Conservation (phyloP, 2,113 vertebrate genomes). For the Callipepla squamata region DNA sequence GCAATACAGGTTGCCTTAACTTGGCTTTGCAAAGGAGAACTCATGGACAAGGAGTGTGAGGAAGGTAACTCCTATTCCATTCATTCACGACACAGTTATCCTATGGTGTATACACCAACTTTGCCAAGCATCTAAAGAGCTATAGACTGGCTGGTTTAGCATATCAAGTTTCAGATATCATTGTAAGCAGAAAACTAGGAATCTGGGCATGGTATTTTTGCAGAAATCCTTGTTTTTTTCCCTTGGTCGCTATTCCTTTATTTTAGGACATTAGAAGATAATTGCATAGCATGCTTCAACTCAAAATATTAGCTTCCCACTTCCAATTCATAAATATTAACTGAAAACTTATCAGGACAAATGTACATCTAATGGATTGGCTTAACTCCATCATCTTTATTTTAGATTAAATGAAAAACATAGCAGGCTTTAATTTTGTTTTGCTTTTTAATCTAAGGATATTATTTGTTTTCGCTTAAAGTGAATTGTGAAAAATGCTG, state of each 20-base stretch:
- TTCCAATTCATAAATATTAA: neutral
- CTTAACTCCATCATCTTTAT: neutral
- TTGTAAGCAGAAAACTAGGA: neutral
- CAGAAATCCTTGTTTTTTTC: neutral
- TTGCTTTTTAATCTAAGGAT: constrained; percentile 33
- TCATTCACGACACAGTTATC: neutral
- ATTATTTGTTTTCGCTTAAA: constrained; percentile 34
- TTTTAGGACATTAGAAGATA: neutral
- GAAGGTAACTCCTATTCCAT: neutral
- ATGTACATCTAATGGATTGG: neutral
- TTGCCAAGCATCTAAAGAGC: neutral
- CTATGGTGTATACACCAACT: accelerated
- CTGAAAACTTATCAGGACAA: neutral
- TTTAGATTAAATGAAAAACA: constrained; percentile 6
- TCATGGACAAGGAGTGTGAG: neutral
- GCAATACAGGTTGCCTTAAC: neutral
- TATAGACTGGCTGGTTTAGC: neutral
- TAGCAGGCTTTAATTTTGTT: constrained; percentile 25
- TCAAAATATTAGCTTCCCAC: neutral
- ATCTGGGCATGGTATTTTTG: neutral
- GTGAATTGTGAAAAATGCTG: neutral
- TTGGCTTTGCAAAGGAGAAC: neutral
- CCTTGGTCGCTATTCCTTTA: neutral
- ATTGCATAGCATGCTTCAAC: neutral
- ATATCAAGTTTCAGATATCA: accelerated